Evolutionary conservation across 2,888 invertebrate genomes (phyloP), one percentile per base, ranked within the genome.

Genomic region (Lingula anatina): DNA sequence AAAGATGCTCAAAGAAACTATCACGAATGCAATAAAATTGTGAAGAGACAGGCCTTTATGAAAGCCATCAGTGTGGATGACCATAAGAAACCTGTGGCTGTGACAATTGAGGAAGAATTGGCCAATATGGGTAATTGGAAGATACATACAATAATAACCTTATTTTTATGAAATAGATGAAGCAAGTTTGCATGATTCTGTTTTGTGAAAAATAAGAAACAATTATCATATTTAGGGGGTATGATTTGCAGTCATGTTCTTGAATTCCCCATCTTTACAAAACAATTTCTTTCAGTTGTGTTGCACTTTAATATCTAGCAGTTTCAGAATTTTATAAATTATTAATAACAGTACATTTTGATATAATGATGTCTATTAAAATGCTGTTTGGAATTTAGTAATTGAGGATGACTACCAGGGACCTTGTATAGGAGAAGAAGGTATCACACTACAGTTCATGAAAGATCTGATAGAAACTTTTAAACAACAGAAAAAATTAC

Each of bases 61-160:
- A 90, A 90, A 75, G 99, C 99, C 12, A 99, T 99, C 68, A 86
- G 95, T 1, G 89, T 91, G 1, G 94, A 97, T 66, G 89, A 90
- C 63, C 86, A 85, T 44, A 89, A 88, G 70, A 69, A 66, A 38
- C 65, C 64, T 50, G 85, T 96, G 61, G 87, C 92, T 0, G 93
- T 95, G 71, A 84, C 85, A 58, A 88, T 91, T 64, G 87, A 95
- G 78, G 80, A 94, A 65, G 93, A 95, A 78, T 80, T 95, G 65
- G 93, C 95, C 67, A 83, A 85, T 60, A 94, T 96, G 86, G 85
- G 93, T 92, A 66, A 60, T 67, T 63, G 37, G 31, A 31, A 31
- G 9, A 12, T 31, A 12, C 31, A 31, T 35, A 25, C 15, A n/a
- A 27, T 12, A 2, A 15, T 4, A 2, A 31, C 15, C 9, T 21